Conservation (phyloP, 2,797 vertebrate species). For the Columba guinea region DNA sequence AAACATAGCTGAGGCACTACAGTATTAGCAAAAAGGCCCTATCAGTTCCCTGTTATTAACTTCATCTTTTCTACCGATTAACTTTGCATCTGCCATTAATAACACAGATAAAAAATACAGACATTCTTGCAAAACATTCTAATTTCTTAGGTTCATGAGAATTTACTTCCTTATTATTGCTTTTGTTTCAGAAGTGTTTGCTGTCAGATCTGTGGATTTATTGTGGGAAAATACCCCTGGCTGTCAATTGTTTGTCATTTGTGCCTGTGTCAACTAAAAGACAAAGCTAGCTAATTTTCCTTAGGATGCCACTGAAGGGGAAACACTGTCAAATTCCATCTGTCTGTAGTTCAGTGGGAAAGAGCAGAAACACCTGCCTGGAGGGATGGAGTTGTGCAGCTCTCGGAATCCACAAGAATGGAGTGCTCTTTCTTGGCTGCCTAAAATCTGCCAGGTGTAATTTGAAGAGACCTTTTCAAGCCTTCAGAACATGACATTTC, state of each 20-base stretch:
- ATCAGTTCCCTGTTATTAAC: neutral
- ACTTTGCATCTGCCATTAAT: conserved; percentile 23
- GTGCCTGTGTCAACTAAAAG: conserved; percentile 7
- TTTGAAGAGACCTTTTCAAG: conserved; percentile 66
- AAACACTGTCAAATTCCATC: conserved; percentile 53
- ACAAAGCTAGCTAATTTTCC: conserved; percentile 54
- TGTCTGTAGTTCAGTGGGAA: conserved; percentile 42
- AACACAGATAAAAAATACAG: neutral
- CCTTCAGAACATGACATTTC: neutral
- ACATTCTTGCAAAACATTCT: neutral
- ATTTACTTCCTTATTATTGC: neutral
- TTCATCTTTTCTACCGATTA: conserved; percentile 15
- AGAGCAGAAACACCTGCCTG: conserved; percentile 61
- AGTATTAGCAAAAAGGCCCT: neutral
- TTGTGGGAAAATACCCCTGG: neutral
- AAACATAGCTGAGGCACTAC: neutral
- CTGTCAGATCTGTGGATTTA: conserved; percentile 26
- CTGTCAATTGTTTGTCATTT: conserved; percentile 50
- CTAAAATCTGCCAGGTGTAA: conserved; percentile 46
- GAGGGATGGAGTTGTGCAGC: conserved; percentile 9
- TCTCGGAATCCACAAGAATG: neutral
- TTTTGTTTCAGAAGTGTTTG: neutral
- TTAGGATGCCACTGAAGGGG: conserved; percentile 30
- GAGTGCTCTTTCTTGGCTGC: conserved; percentile 26
- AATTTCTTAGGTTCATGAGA: neutral